Conservation (phyloP, 1,140 invertebrate species). For the Tetraneura akinire region DNA sequence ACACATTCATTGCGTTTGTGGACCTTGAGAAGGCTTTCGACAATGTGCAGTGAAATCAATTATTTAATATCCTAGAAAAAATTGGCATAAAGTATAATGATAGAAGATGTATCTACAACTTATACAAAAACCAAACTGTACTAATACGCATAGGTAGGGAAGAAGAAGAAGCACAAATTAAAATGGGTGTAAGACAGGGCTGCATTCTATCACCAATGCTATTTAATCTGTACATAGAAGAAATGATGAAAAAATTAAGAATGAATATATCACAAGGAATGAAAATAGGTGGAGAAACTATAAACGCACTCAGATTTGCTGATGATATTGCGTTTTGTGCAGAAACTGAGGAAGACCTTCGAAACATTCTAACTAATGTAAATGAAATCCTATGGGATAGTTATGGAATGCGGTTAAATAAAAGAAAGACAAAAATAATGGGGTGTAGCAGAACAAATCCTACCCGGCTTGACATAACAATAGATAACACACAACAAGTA, state of each 20-base stretch:
- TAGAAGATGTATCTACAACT: conserved; percentile 19
- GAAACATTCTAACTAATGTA: neutral
- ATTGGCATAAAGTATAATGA: conserved; percentile 34
- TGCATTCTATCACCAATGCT: too few species aligned
- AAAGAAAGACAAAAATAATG: neutral
- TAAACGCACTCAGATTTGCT: neutral
- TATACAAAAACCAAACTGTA: conserved; percentile 38
- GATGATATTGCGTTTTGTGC: too few species aligned
- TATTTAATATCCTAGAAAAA: neutral
- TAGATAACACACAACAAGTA: too few species aligned
- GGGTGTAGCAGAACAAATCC: neutral
- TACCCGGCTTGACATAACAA: too few species aligned
- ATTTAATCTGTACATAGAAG: too few species aligned
- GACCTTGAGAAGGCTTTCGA: conserved; percentile 7
- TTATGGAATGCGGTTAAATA: neutral
- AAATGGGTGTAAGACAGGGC: too few species aligned
- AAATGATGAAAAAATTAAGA: neutral
- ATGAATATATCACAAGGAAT: neutral
- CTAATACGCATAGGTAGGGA: neutral
- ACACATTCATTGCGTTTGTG: neutral
- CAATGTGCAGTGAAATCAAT: neutral
- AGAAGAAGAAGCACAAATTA: conserved; percentile 34
- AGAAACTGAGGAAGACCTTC: neutral
- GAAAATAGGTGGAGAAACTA: too few species aligned
- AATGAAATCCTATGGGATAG: too few species aligned